Percentiles rank a stretch among this genome's conserved stretches.
Evolutionary conservation across 1,140 invertebrate genomes (phyloP).

Genomic region (Apis cerana): DNA sequence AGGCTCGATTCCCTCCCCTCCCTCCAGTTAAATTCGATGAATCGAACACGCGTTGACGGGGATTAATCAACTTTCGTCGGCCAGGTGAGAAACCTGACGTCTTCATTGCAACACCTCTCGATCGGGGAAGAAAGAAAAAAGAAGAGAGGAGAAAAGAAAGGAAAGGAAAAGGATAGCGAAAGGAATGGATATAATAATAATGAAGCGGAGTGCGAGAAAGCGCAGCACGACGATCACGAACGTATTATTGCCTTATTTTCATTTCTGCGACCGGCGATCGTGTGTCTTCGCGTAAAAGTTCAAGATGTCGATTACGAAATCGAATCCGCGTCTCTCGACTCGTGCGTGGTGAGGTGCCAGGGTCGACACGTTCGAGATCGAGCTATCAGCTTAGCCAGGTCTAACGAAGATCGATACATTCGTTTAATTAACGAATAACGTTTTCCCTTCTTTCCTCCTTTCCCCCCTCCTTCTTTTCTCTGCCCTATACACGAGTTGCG

Average conservation of each 20-base stretch:
- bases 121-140: neutral
- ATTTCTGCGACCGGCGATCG: conserved; percentile 47
- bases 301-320: conserved; percentile 66
- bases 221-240: conserved; percentile 45
- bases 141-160: neutral
- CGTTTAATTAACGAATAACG: conserved; percentile 49
- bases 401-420: conserved; percentile 51
- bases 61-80: conserved; percentile 28
- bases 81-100: neutral
- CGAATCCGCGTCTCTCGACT: conserved; percentile 34
- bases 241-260: conserved; percentile 53
- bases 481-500: neutral
- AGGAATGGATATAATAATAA: conserved; percentile 8
- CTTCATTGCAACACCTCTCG: neutral
- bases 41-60: conserved; percentile 14
- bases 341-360: conserved; percentile 57
- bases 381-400: conserved; percentile 11
- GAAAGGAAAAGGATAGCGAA: neutral
- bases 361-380: conserved; percentile 53
- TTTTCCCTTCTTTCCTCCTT: neutral
- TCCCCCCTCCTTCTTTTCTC: neutral
- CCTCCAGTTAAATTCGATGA: conserved; percentile 14
- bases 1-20: neutral
- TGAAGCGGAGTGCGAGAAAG: conserved; percentile 23
- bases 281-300: conserved; percentile 61